Evolutionary conservation across 2,113 vertebrate species (phyloP), one percentile per base, ranked within the genome.

Genomic region (Lathamus discolor): DNA sequence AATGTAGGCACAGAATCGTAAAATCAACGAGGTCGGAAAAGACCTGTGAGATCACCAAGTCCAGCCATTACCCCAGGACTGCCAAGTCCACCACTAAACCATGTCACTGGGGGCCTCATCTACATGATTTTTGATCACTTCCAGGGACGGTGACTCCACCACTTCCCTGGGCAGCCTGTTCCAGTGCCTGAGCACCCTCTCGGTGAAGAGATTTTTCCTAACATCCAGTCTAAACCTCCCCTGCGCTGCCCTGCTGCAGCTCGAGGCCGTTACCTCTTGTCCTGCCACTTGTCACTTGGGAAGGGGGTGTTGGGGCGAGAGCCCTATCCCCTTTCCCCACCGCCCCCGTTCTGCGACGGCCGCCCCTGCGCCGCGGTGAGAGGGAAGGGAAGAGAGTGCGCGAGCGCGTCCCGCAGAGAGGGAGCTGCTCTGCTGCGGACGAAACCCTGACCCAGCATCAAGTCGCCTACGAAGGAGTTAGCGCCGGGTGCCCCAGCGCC

Each of bases 401-500:
- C 23, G 48, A 49, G 48, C 48, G 48, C 48, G 23, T 13, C 48
- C 48, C 49, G 5, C 66, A 78, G 37, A 1, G 6, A 86, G 44
- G 24, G 68, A 68, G n/a, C n/a, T 91, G 62, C n/a, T 86, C 62
- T 81, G 68, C 83, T 68, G 9, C 14, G 11, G 54, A 80, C 10
- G 4, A 74, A 80, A 48, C 62, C 46, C 83, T 41, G 52, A 67
- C 52, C 39, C 83, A 62, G n/a, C 67, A 68, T 41, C 68, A 31
- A 39, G 67, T 52, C 10, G 8, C 35, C 43, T 51, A 39, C 8
- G 3, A 67, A 49, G 44, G 54, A 35, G 54, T 59, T 28, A 43
- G 66, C 3, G 0, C 25, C 6, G 2, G 10, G 29, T 33, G 27
- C 27, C 54, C 62, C 80, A 51, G 2, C 1, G 55, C 10, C 39